Evolutionary conservation across 2,113 vertebrate genomes (phyloP).

Genomic region (Cottus gobio): DNA sequence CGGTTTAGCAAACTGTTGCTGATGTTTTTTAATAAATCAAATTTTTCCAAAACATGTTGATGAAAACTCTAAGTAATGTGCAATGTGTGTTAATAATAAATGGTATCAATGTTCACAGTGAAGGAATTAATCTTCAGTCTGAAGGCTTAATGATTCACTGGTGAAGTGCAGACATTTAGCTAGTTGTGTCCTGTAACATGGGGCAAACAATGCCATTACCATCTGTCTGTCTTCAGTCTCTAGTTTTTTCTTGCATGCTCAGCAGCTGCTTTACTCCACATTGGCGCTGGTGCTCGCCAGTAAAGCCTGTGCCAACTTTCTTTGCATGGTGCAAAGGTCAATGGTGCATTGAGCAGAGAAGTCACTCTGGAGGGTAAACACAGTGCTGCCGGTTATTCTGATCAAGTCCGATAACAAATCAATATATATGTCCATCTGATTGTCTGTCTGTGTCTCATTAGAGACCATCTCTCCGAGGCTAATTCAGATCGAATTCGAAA

Average conservation of each 20-base stretch:
- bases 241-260: slow-evolving; percentile 26
- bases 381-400: background rate
- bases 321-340: slow-evolving; percentile 43
- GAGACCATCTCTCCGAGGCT: background rate
- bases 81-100: slow-evolving; percentile 7
- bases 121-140: slow-evolving; percentile 6
- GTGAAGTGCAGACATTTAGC: slow-evolving; percentile 44
- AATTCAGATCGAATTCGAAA: background rate
- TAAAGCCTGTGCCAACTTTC: slow-evolving; percentile 46
- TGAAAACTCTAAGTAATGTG: background rate
- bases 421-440: too few species aligned
- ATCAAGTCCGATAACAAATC: background rate
- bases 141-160: slow-evolving; percentile 43
- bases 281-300: slow-evolving; percentile 29
- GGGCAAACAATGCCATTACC: slow-evolving; percentile 46
- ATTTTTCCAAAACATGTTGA: background rate
- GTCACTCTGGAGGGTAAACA: slow-evolving; percentile 10
- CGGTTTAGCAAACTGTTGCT: background rate
- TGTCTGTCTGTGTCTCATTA: slow-evolving; percentile 8
- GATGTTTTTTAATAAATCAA: background rate
- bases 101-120: background rate
- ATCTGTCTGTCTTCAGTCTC: slow-evolving; percentile 66
- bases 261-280: slow-evolving; percentile 65
- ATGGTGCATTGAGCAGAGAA: slow-evolving; percentile 32
- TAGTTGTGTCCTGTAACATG: slow-evolving; percentile 43